These are phyloP conservation scores for Sebastes matsubarae DNA, from an alignment of 2,797 vertebrate genomes.

Conservation along the genomic window DNA sequence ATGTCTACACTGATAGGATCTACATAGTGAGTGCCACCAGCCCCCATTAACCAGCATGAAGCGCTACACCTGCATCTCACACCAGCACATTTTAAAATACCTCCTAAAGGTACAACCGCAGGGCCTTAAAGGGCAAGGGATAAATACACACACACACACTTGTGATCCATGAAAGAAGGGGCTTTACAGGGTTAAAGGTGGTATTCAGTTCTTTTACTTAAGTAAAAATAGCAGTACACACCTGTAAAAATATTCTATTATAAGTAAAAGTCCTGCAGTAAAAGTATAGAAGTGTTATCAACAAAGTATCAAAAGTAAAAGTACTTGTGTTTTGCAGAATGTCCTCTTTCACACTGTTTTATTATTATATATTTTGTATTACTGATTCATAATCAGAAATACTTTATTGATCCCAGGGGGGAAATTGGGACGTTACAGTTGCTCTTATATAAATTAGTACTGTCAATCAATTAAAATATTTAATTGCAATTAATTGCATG, in stretches of 20 bases:
- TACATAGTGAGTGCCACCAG: slow-evolving; percentile 46
- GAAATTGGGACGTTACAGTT: no score
- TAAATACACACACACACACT: neutral
- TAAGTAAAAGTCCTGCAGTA: neutral
- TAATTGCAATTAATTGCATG: no score
- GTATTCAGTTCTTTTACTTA: neutral
- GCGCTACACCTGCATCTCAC: slow-evolving; percentile 58
- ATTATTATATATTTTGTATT: neutral
- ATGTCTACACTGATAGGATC: slow-evolving; percentile 55
- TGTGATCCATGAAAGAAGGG: neutral
- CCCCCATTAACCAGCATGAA: slow-evolving; percentile 70
- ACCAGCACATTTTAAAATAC: slow-evolving; percentile 34
- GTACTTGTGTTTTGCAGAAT: neutral
- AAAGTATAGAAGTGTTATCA: neutral
- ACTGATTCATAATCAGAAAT: no score
- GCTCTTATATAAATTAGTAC: no score
- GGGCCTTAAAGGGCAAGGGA: neutral
- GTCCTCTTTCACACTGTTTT: neutral
- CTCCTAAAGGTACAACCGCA: slow-evolving; percentile 16
- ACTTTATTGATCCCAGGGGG: no score
- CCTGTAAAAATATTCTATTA: neutral
- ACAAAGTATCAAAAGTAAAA: neutral
- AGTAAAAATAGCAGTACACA: neutral
- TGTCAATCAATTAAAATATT: no score
- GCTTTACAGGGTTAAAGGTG: neutral